Percentiles rank a stretch among this genome's conserved stretches.
phyloP scores from a whole-genome alignment of 2,113 vertebrate species.

The Pangasianodon gigas region DNA sequence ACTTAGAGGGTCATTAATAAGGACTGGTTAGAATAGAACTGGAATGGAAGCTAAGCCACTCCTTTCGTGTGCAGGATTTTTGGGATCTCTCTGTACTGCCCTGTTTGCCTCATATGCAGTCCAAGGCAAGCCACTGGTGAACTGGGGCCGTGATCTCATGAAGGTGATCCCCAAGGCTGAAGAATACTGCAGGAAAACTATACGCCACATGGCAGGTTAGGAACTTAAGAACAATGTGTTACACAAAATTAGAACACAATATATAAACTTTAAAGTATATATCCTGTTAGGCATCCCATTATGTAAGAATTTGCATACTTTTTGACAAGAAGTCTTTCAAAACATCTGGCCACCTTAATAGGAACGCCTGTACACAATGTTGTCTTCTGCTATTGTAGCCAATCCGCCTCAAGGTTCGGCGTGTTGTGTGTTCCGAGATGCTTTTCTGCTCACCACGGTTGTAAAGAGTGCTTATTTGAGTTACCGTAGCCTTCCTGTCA shows the following conservation, averaged over 20 bases:
- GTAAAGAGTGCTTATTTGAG: not conserved
- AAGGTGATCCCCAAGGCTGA: constrained; percentile 84
- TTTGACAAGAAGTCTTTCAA: not conserved
- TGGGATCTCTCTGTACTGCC: constrained; percentile 89
- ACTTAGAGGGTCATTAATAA: not conserved
- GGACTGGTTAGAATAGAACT: not conserved
- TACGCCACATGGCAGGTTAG: constrained; percentile 91
- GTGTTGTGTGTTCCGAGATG: not conserved
- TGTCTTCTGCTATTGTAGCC: not conserved
- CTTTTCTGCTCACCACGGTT: not conserved
- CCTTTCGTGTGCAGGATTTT: constrained; percentile 78
- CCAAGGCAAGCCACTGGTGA: constrained; percentile 84
- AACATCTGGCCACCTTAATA: not conserved
- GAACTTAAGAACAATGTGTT: not conserved
- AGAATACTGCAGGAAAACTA: constrained; percentile 92
- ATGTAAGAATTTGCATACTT: not conserved
- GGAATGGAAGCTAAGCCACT: not conserved
- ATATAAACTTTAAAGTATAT: not conserved
- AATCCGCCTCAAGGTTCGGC: not conserved
- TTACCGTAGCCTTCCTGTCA: not conserved
- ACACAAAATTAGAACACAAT: not conserved
- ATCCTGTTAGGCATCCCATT: not conserved
- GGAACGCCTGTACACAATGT: not conserved
- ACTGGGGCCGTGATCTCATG: constrained; percentile 93
- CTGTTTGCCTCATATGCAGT: constrained; percentile 89